phyloP scores from a whole-genome alignment of 2,888 invertebrate species.

The Trissolcus japonicus region DNA sequence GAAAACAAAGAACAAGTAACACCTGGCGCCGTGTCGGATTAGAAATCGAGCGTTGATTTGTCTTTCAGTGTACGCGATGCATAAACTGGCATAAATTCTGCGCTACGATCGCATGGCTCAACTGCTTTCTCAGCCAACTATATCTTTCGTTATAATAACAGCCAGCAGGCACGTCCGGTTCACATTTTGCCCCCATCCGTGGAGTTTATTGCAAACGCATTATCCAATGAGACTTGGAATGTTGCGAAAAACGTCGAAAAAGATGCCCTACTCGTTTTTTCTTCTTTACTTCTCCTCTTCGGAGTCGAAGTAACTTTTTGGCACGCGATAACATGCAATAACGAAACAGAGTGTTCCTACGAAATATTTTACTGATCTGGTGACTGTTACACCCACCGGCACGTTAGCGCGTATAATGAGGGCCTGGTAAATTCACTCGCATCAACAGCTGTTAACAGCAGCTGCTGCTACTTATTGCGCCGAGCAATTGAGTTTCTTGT shows the following conservation, averaged over 20 bases:
- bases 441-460: conserved; percentile 15
- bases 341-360: conserved; percentile 47
- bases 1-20: conserved; percentile 9
- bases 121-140: conserved; percentile 35
- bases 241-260: conserved; percentile 13
- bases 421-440: conserved; percentile 12
- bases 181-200: conserved; percentile 66
- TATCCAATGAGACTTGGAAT: conserved; percentile 34
- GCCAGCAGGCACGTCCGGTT: conserved; percentile 64
- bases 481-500: conserved; percentile 15
- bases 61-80: conserved; percentile 27
- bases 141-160: conserved; percentile 65
- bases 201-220: conserved; percentile 59
- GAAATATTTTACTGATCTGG: conserved; percentile 50
- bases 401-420: conserved; percentile 36
- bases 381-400: conserved; percentile 59
- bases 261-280: conserved; percentile 25
- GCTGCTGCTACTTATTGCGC: conserved; percentile 12
- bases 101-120: conserved; percentile 25
- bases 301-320: conserved; percentile 70
- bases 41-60: conserved; percentile 6
- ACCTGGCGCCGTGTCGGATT: conserved; percentile 17
- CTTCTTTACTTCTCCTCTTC: conserved; percentile 11
- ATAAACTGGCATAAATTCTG: conserved; percentile 38
- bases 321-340: conserved; percentile 69